Base-by-base conservation (phyloP, 2,113 vertebrate species). In the Sylvia atricapilla region DNA sequence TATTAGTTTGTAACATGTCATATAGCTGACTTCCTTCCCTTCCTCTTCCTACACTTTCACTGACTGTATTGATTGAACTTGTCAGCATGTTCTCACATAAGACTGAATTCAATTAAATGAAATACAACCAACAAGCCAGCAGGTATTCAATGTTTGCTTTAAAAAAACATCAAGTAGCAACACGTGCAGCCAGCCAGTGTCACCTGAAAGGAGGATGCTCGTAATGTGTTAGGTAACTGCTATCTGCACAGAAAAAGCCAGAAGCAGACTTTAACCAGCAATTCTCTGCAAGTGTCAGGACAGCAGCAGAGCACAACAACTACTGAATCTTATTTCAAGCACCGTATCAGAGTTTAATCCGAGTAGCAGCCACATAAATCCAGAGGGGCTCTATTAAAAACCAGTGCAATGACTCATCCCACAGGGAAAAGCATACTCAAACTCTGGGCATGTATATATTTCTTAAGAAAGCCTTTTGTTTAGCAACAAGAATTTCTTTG, bases 331-430 rank as follows among this genome's bases (percentile, higher is more conserved):
- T 72, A 75, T 75, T 96, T 92, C 88, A 72, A 10, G 17, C 4
- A 1, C 16, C 2, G 3, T 24, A 90, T 84, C 85, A 75, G 84
- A 87, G 76, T 87, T 89, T 90, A 90, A 89, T 81, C 94, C 46
- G 41, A 79, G 83, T 16, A 53, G 76, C 60, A 87, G 66, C 83
- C 73, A 72, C 66, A 79, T 39, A 92, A 93, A 95, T 93, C 88
- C 88, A 78, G 80, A 90, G 53, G 28, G 69, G 49, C 41, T 92
- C 90, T 84, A 94, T 89, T 92, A 90, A 90, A 95, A 92, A 93
- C 2, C 58, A 94, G 44, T 17, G n/a, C 73, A 60, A 52, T 89
- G 84, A 95, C 49, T 96, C 93, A 86, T 73, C 50, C 60, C 64
- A 78, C 20, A 6, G 31, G 60, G 64, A 84, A 72, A 86, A 78